Percentiles rank a stretch among this genome's conserved stretches.
Conservation (phyloP, 2,797 vertebrate species). For the Gallirallus australis region DNA sequence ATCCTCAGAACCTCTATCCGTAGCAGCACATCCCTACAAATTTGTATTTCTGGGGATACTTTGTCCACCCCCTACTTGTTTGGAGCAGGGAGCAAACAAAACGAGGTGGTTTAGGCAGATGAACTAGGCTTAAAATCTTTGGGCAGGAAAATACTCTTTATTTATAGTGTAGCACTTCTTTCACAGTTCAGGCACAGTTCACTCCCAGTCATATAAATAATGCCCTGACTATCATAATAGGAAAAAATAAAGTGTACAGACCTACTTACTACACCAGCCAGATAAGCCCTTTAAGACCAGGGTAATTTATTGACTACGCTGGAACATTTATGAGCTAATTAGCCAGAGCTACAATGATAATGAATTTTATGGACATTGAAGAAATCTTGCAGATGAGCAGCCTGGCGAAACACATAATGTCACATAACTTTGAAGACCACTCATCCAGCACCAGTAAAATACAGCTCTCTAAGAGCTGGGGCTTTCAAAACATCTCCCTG, state of each 20-base stretch:
- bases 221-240: constrained; percentile 1
- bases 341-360: constrained; percentile 17
- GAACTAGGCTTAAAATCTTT: background rate
- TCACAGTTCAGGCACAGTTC: constrained; percentile 65
- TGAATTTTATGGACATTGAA: constrained; percentile 36
- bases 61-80: background rate
- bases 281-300: constrained; percentile 32
- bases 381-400: constrained; percentile 35
- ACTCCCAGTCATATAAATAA: constrained; percentile 54
- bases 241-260: background rate
- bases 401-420: background rate
- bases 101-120: background rate
- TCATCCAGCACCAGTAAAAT: background rate
- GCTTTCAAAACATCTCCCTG: background rate
- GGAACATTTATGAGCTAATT: constrained; percentile 52
- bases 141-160: constrained; percentile 36
- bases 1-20: background rate
- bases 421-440: background rate
- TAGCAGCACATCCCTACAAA: background rate
- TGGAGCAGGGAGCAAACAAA: constrained; percentile 23
- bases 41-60: background rate
- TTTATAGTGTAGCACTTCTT: constrained; percentile 21
- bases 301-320: constrained; percentile 17
- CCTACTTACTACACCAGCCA: background rate
- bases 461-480: background rate